Percentiles rank a stretch among this genome's conserved stretches.
These are phyloP conservation scores for Drymonia ruficornis DNA, from an alignment of 2,888 invertebrate species.

Conservation along the genomic window DNA sequence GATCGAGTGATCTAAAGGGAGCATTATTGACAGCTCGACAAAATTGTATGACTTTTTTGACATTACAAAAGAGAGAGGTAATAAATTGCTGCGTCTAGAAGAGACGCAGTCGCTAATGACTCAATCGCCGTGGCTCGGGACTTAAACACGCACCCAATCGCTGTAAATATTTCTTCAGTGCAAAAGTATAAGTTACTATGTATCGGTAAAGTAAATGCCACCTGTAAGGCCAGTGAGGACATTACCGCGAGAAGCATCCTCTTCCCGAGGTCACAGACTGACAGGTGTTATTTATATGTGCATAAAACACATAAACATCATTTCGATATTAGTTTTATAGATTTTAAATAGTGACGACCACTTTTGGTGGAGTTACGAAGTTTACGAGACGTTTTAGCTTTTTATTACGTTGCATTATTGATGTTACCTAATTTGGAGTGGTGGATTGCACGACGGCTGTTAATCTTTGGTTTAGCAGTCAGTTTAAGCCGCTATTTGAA, in stretches of 20 bases:
- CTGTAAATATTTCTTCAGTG: too few relatives aligned
- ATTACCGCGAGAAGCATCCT: neutral
- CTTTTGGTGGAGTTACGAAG: neutral
- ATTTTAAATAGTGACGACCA: slow-evolving; percentile 4
- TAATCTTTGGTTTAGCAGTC: neutral
- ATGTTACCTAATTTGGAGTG: neutral
- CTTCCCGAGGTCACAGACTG: slow-evolving; percentile 1
- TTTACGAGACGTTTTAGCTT: neutral
- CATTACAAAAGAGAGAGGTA: too few relatives aligned
- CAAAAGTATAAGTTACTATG: too few relatives aligned
- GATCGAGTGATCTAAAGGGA: too few relatives aligned
- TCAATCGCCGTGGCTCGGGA: too few relatives aligned
- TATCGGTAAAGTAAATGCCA: neutral
- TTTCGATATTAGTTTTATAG: slow-evolving; percentile 1
- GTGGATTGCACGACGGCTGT: neutral
- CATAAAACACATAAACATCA: slow-evolving; percentile 2
- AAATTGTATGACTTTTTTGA: too few relatives aligned
- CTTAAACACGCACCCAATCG: too few relatives aligned
- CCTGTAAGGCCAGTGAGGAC: neutral
- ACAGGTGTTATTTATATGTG: slow-evolving; percentile 2
- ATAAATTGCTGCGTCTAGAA: too few relatives aligned
- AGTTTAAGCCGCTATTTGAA: too few relatives aligned
- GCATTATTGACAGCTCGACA: too few relatives aligned
- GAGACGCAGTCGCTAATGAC: too few relatives aligned
- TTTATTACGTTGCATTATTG: neutral